phyloP scores from a whole-genome alignment of 2,113 vertebrate species.

The Silurus asotus region DNA sequence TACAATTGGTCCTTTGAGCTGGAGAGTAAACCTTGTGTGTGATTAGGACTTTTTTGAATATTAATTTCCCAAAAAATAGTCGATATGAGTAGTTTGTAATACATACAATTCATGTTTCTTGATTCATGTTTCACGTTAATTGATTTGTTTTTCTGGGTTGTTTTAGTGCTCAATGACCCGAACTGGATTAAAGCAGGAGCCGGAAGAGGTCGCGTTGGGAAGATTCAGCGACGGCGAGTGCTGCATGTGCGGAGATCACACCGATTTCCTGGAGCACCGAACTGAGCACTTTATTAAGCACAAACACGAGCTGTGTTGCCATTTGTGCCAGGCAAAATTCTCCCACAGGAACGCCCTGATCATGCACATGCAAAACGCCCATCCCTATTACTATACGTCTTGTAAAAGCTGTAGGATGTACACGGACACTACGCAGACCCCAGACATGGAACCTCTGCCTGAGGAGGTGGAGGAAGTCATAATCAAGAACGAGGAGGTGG shows the following conservation, averaged over 20 bases:
- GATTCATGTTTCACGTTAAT: too few species aligned
- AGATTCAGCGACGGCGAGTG: conserved; percentile 33
- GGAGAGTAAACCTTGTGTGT: too few species aligned
- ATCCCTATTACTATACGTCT: conserved; percentile 39
- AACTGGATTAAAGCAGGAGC: background rate
- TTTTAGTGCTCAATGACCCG: conserved; percentile 6
- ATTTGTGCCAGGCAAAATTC: conserved; percentile 63
- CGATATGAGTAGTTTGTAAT: background rate
- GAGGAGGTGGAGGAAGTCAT: background rate
- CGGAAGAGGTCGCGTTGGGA: conserved; percentile 26
- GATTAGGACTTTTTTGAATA: too few species aligned
- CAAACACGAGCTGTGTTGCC: conserved; percentile 52
- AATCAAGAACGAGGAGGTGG: background rate
- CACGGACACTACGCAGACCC: conserved; percentile 24
- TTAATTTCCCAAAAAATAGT: background rate
- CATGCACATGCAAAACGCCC: conserved; percentile 60
- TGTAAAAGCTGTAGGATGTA: conserved; percentile 56
- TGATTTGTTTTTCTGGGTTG: background rate
- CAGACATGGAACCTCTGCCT: background rate
- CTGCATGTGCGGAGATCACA: conserved; percentile 62
- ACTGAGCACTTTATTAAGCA: conserved; percentile 59
- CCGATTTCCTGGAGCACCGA: conserved; percentile 46
- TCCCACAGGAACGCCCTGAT: conserved; percentile 53
- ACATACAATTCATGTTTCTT: background rate
- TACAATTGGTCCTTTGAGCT: too few species aligned